phyloP scores from a whole-genome alignment of 2,113 vertebrate species.

The Ursus arctos region DNA sequence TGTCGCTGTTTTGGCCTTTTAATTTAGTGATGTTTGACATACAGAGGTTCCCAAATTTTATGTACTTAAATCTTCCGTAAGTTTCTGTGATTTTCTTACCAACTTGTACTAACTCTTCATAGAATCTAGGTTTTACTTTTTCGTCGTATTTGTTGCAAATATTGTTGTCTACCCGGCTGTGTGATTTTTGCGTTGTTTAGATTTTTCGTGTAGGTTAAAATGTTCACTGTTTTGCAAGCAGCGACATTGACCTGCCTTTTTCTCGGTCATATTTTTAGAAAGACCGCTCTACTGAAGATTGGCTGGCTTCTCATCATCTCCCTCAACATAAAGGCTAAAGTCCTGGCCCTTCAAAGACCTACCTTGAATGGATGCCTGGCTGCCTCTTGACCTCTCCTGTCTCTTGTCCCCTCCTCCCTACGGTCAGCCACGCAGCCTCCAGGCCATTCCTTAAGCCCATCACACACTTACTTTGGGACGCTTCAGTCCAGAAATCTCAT shows the following conservation, averaged over 20 bases:
- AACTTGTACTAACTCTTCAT: background rate
- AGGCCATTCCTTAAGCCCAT: background rate
- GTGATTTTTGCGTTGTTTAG: background rate
- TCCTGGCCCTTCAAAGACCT: background rate
- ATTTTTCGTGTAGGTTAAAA: background rate
- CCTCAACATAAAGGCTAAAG: background rate
- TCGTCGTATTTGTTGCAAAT: background rate
- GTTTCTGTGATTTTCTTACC: background rate
- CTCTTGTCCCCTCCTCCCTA: background rate
- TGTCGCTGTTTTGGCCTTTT: background rate
- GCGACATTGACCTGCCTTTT: background rate
- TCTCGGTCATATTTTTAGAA: background rate
- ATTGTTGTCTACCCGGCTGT: background rate
- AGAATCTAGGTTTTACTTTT: background rate
- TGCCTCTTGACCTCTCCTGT: too few species aligned
- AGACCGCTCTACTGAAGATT: background rate
- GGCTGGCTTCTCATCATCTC: background rate
- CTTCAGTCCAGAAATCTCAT: background rate
- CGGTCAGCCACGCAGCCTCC: background rate
- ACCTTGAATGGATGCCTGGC: fast-evolving
- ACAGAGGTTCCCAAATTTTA: background rate
- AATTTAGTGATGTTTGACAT: constrained; percentile 5
- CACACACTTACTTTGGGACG: background rate
- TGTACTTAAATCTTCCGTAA: background rate
- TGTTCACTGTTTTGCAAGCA: background rate